Evolutionary conservation across 2,113 vertebrate genomes (phyloP).

Genomic region (Anhinga anhinga): DNA sequence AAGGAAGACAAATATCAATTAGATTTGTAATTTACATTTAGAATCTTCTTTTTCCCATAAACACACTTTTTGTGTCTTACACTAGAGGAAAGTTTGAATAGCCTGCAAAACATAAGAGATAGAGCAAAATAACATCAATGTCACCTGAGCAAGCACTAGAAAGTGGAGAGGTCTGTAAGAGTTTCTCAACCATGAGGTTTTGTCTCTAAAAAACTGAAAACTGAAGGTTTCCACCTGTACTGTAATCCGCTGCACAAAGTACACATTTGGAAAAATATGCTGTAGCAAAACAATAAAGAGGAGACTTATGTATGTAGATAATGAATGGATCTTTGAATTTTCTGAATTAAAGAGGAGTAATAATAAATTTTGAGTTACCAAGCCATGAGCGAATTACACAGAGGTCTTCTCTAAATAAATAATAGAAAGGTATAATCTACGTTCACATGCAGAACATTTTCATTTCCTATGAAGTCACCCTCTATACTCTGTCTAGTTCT

Average conservation of each 20-base stretch:
- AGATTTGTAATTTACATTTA: constrained; percentile 34
- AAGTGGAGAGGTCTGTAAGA: neutral
- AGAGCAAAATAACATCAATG: neutral
- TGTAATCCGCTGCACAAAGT: neutral
- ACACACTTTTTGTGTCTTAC: neutral
- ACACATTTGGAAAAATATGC: neutral
- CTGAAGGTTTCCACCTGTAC: neutral
- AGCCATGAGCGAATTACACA: neutral
- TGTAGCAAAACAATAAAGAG: neutral
- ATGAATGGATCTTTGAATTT: neutral
- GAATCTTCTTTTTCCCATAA: neutral
- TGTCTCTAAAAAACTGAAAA: neutral
- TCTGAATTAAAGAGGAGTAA: neutral
- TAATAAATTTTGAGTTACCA: neutral
- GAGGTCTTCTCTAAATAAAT: neutral
- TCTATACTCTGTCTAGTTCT: constrained; percentile 1
- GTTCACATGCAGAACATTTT: neutral
- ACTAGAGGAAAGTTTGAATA: neutral
- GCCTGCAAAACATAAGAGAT: neutral
- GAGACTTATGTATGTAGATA: neutral
- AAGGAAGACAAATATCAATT: constrained; percentile 46
- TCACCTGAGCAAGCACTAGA: neutral
- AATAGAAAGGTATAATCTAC: neutral
- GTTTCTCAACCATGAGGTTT: neutral
- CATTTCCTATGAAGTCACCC: neutral